A percentile compares a stretch with the other conserved stretches of the same genome.
phyloP scores from a whole-genome alignment of 2,113 vertebrate species.

The Lutjanus erythropterus region DNA sequence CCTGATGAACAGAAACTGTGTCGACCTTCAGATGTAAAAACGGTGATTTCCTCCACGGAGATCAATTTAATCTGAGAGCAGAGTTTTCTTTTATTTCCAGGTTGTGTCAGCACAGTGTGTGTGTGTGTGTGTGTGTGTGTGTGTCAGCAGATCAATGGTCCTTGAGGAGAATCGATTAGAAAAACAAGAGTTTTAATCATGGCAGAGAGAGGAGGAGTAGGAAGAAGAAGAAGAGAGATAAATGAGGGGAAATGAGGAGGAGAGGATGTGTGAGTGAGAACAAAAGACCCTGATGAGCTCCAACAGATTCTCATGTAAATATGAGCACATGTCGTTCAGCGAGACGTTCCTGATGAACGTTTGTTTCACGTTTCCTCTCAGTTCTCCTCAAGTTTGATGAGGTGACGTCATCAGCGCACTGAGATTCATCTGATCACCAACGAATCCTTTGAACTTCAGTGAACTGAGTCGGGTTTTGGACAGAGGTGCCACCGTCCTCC shows the following conservation, averaged over 20 bases:
- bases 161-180: constrained; percentile 70
- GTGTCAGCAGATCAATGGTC: constrained; percentile 69
- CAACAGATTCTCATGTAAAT: too few species aligned
- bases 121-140: constrained; percentile 8
- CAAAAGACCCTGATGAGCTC: neutral
- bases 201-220: constrained; percentile 6
- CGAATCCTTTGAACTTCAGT: too few species aligned
- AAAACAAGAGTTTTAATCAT: constrained; percentile 69
- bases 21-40: constrained; percentile 6
- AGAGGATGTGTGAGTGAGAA: constrained; percentile 1
- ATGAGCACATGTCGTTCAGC: too few species aligned
- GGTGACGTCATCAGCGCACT: too few species aligned
- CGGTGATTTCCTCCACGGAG: neutral
- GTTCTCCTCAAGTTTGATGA: too few species aligned
- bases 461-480: too few species aligned
- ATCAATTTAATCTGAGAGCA: constrained; percentile 20
- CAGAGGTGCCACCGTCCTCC: too few species aligned
- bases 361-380: too few species aligned
- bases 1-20: too few species aligned
- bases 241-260: neutral
- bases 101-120: neutral
- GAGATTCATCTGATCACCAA: too few species aligned
- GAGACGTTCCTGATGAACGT: too few species aligned
- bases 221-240: neutral
- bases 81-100: neutral